Evolutionary conservation across 2,888 invertebrate species (phyloP).

Genomic region (Spicauda simplicius): DNA sequence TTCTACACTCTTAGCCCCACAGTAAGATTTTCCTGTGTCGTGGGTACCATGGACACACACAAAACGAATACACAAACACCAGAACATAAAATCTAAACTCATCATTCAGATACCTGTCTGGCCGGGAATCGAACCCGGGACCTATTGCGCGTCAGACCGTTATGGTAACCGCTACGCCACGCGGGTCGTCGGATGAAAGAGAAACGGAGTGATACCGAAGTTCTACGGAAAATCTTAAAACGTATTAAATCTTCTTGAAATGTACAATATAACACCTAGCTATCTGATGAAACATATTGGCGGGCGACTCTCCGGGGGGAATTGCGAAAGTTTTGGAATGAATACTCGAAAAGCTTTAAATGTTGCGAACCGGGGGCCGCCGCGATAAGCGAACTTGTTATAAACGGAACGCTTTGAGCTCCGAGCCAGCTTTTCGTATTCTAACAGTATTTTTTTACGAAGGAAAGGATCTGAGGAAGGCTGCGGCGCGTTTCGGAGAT

Average conservation of each 20-base stretch:
- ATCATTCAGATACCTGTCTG: too few species aligned
- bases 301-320: constrained; percentile 61
- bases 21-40: too few species aligned
- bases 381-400: constrained; percentile 45
- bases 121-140: too few species aligned
- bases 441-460: constrained; percentile 13
- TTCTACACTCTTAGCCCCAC: too few species aligned
- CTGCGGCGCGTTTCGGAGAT: background rate
- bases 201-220: too few species aligned
- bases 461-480: constrained; percentile 2
- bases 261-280: background rate
- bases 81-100: too few species aligned
- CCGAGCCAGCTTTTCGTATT: constrained; percentile 23
- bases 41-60: too few species aligned
- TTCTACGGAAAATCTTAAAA: background rate
- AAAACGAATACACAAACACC: too few species aligned
- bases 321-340: constrained; percentile 71
- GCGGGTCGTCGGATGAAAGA: too few species aligned
- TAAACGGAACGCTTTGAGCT: constrained; percentile 26
- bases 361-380: constrained; percentile 43
- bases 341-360: constrained; percentile 67
- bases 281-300: constrained; percentile 45
- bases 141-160: too few species aligned
- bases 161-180: too few species aligned
- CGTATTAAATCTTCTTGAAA: background rate